Percentiles rank a stretch among this genome's conserved stretches.
phyloP scores from a whole-genome alignment of 1,140 invertebrate genomes.

The Chionoecetes opilio region DNA sequence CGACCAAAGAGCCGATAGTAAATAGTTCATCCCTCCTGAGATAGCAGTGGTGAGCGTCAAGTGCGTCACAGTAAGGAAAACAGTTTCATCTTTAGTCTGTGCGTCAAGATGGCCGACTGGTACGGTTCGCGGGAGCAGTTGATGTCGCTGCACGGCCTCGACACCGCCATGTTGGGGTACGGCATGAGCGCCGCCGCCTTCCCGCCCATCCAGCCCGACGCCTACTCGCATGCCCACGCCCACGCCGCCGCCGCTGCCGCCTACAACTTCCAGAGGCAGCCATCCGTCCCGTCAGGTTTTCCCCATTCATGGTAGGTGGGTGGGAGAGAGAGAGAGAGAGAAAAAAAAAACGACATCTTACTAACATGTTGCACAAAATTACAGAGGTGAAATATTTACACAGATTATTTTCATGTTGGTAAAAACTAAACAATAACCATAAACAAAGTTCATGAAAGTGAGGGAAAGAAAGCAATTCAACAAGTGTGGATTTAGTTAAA shows the following conservation, averaged over 20 bases:
- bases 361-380: not conserved
- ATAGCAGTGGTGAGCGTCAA: not conserved
- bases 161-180: slow-evolving; percentile 79
- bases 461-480: not conserved
- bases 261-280: slow-evolving; percentile 79
- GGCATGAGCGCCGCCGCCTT: slow-evolving; percentile 78
- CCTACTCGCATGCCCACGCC: slow-evolving; percentile 78
- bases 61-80: not conserved
- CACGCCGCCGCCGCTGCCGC: slow-evolving; percentile 79
- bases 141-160: slow-evolving; percentile 79
- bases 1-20: not conserved
- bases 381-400: not conserved
- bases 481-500: not conserved
- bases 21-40: not conserved
- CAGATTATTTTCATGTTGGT: too few relatives aligned
- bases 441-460: not conserved
- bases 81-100: not conserved
- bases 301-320: slow-evolving; percentile 76
- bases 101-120: slow-evolving; percentile 78
- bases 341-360: too few relatives aligned
- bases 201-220: slow-evolving; percentile 79
- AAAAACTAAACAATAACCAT: too few relatives aligned
- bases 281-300: slow-evolving; percentile 72
- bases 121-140: slow-evolving; percentile 79
- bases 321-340: not conserved